Conservation (phyloP, 2,113 vertebrate genomes). For the Petrocephalus microphthalmus region DNA sequence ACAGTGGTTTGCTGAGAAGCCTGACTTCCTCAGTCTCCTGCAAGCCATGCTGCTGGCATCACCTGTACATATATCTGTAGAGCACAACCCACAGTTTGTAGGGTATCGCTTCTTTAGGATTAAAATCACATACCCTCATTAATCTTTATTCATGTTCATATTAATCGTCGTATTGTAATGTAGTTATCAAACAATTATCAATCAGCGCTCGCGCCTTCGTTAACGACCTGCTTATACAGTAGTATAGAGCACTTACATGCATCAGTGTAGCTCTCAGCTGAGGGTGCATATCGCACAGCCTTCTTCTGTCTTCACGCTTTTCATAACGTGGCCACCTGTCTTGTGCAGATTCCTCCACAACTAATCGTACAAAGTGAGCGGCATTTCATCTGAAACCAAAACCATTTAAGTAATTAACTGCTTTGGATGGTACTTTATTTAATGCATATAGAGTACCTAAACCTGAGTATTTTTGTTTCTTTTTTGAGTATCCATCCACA, state of each 20-base stretch:
- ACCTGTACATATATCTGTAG: conserved; percentile 9
- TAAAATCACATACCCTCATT: background rate
- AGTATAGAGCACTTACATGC: background rate
- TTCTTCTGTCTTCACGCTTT: background rate
- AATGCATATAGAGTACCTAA: background rate
- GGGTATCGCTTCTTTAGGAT: background rate
- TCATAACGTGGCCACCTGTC: background rate
- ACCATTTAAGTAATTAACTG: background rate
- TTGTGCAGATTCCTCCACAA: background rate
- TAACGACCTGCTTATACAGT: background rate
- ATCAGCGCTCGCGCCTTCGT: background rate
- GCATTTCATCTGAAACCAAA: background rate
- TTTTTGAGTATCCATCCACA: background rate
- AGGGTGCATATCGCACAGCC: background rate
- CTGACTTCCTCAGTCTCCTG: conserved; percentile 7
- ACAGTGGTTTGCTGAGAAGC: conserved; percentile 23
- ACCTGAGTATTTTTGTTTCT: background rate
- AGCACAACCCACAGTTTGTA: background rate
- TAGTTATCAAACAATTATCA: background rate
- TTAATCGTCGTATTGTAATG: background rate
- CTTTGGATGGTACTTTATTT: background rate
- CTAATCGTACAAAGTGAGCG: background rate
- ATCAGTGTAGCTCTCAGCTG: background rate
- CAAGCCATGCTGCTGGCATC: background rate
- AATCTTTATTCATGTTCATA: background rate